Percentiles rank a stretch among this genome's conserved stretches.
phyloP scores from a whole-genome alignment of 2,888 invertebrate genomes.

The Trachelus troglodyta region DNA sequence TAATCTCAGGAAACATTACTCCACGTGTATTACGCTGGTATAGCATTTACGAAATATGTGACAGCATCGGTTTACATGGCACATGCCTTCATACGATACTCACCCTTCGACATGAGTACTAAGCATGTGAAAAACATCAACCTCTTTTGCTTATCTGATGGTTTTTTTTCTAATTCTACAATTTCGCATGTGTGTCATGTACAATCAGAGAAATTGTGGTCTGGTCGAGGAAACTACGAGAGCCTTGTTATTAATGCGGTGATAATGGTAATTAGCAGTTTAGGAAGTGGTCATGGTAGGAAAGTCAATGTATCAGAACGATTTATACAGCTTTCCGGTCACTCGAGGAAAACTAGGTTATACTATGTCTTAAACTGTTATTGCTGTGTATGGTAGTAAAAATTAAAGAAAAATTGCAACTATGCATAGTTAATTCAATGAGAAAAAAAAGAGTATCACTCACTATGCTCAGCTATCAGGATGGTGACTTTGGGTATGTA shows the following conservation, averaged over 20 bases:
- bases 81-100: background rate
- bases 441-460: background rate
- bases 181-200: background rate
- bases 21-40: background rate
- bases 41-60: background rate
- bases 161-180: background rate
- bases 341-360: background rate
- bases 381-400: background rate
- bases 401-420: background rate
- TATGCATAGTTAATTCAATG: background rate
- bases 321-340: background rate
- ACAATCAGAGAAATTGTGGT: background rate
- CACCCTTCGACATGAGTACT: background rate
- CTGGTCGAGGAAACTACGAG: background rate
- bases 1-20: background rate
- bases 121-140: background rate
- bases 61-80: conserved; percentile 3
- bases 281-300: background rate
- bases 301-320: background rate
- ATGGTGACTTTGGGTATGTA: background rate
- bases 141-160: background rate
- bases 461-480: background rate
- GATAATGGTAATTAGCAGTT: background rate
- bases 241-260: background rate
- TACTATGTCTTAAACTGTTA: background rate